Percentiles rank a stretch among this genome's conserved stretches.
Conservation (phyloP, 2,113 vertebrate species). For the Hippocampus guttulatus region DNA sequence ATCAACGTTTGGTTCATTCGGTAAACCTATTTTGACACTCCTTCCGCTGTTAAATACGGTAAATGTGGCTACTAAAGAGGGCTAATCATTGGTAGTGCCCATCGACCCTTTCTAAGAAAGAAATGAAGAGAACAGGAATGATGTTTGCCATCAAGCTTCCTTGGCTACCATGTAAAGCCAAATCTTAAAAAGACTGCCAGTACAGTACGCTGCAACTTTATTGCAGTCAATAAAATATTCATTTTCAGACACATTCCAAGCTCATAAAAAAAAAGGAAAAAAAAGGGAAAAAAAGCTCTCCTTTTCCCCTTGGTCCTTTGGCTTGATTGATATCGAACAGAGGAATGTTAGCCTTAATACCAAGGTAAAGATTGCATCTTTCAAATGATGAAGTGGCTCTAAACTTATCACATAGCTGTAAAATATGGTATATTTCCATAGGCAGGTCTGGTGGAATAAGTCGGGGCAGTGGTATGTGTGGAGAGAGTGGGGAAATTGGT, state of each 20-base stretch:
- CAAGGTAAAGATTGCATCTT: conserved; percentile 4
- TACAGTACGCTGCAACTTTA: conserved; percentile 8
- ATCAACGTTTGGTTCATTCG: too few relatives aligned
- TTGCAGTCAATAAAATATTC: conserved; percentile 6
- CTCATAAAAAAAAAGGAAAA: conserved; percentile 20
- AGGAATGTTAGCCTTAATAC: background rate
- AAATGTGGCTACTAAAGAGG: background rate
- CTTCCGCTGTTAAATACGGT: background rate
- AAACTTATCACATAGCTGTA: background rate
- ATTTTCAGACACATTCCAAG: conserved; percentile 16
- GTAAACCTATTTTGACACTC: too few relatives aligned
- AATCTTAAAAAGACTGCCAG: background rate
- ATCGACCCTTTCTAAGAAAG: background rate
- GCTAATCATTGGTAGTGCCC: background rate
- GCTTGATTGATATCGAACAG: conserved; percentile 1
- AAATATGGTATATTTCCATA: background rate
- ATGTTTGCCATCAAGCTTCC: background rate
- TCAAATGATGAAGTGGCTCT: background rate
- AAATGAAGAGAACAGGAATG: background rate
- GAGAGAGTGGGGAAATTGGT: background rate
- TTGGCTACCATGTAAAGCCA: conserved; percentile 1
- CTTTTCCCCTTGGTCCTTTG: background rate
- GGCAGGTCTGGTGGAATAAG: background rate
- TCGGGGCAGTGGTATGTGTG: background rate
- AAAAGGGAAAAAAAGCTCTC: conserved; percentile 4